These are phyloP conservation scores for Julus scandinavius DNA, from an alignment of 2,888 invertebrate species.

Conservation along the genomic window DNA sequence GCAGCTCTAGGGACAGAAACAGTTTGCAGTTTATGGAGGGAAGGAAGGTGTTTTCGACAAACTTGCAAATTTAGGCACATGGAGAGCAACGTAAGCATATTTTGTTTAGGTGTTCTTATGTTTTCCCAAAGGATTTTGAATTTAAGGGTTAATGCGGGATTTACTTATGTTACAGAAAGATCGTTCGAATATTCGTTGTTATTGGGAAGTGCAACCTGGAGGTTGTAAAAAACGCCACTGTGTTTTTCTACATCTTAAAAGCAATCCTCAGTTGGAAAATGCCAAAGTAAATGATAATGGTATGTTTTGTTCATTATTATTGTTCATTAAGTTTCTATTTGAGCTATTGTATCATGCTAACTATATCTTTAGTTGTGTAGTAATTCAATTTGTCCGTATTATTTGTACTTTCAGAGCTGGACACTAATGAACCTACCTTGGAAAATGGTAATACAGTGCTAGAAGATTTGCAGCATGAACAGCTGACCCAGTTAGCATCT, in stretches of 20 bases:
- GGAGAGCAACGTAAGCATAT: conserved; percentile 76
- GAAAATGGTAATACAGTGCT: conserved; percentile 56
- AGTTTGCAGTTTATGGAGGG: conserved; percentile 83
- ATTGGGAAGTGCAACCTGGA: conserved; percentile 86
- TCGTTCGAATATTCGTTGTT: conserved; percentile 83
- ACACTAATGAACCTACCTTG: background rate
- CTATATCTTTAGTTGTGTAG: too few relatives aligned
- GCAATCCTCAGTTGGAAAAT: conserved; percentile 61
- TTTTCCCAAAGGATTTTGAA: background rate
- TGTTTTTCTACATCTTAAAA: conserved; percentile 78
- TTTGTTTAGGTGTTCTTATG: background rate
- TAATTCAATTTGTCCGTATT: background rate
- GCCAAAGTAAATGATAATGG: conserved; percentile 49
- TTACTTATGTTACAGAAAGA: conserved; percentile 74
- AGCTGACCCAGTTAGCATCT: conserved; percentile 63
- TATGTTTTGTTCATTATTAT: background rate
- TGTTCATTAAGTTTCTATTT: background rate
- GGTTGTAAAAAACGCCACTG: conserved; percentile 88
- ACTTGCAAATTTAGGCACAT: conserved; percentile 86
- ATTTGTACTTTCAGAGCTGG: background rate
- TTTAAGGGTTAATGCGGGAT: conserved; percentile 39
- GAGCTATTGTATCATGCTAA: too few relatives aligned
- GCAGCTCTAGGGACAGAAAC: conserved; percentile 84
- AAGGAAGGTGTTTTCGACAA: conserved; percentile 81
- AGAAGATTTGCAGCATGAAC: conserved; percentile 64